Evolutionary conservation across 2,113 vertebrate genomes (phyloP).

Genomic region (Sturnira hondurensis): DNA sequence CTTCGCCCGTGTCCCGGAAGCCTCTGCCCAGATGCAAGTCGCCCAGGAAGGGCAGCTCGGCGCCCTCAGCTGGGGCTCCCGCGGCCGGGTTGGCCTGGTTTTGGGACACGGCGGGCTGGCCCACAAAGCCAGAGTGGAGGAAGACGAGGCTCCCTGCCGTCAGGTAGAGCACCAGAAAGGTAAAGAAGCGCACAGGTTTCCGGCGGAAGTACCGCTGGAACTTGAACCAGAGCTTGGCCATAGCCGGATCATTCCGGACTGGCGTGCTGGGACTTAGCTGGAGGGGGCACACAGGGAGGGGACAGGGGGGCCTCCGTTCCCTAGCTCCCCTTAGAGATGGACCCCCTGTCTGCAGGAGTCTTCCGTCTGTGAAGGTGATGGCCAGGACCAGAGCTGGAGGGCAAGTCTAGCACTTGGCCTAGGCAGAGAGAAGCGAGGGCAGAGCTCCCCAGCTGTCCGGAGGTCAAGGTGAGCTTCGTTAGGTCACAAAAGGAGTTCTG

Average conservation of each 20-base stretch:
- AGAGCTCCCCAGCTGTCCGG: not conserved
- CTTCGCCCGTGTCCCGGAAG: constrained; percentile 76
- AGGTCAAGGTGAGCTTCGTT: not conserved
- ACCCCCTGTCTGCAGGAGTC: not conserved
- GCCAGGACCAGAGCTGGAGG: not conserved
- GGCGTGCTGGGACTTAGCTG: not conserved
- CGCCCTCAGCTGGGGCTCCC: constrained; percentile 49
- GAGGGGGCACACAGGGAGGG: not conserved
- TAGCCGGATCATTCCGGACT: constrained; percentile 83
- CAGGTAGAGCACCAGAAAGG: constrained; percentile 93
- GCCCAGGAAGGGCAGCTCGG: constrained; percentile 80
- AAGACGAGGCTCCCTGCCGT: constrained; percentile 93
- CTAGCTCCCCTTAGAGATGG: not conserved
- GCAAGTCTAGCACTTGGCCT: not conserved
- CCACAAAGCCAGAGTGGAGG: constrained; percentile 88
- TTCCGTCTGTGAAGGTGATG: not conserved
- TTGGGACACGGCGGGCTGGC: constrained; percentile 78
- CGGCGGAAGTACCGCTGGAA: constrained; percentile 94
- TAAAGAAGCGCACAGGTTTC: constrained; percentile 93
- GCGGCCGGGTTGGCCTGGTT: constrained; percentile 64
- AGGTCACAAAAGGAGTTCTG: not conserved
- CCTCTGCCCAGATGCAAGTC: constrained; percentile 81
- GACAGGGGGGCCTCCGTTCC: not conserved
- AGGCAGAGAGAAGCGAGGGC: not conserved
- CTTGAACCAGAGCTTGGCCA: constrained; percentile 93